phyloP scores from a whole-genome alignment of 2,888 invertebrate genomes.

The Meta bourneti region DNA sequence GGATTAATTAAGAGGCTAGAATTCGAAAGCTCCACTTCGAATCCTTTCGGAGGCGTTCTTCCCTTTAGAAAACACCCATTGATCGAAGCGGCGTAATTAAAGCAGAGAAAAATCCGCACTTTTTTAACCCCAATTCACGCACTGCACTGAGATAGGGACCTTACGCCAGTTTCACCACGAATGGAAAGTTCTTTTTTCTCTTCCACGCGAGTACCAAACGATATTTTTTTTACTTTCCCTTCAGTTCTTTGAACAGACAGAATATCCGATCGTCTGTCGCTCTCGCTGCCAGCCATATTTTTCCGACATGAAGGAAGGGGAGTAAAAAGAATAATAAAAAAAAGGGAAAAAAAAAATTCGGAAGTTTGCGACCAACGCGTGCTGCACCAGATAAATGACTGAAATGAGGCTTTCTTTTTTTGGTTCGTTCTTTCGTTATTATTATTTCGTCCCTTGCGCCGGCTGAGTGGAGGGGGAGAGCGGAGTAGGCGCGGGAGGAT shows the following conservation, averaged over 20 bases:
- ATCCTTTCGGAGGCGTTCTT: not conserved
- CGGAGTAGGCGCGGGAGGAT: conserved; percentile 10
- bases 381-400: conserved; percentile 69
- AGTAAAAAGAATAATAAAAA: not conserved
- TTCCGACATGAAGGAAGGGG: conserved; percentile 10
- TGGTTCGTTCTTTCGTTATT: not conserved
- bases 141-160: not conserved
- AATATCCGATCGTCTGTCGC: conserved; percentile 46
- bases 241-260: conserved; percentile 3
- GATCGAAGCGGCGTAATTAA: not conserved
- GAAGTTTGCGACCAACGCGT: conserved; percentile 62
- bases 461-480: not conserved
- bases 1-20: conserved; percentile 57
- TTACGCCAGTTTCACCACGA: not conserved
- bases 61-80: not conserved
- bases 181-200: not conserved
- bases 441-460: not conserved
- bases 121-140: not conserved
- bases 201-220: conserved; percentile 22
- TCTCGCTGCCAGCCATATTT: conserved; percentile 44
- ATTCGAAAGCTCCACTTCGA: not conserved
- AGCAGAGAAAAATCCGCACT: not conserved
- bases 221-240: conserved; percentile 5
- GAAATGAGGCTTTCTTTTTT: conserved; percentile 42
- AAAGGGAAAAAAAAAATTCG: conserved; percentile 5